Conservation (phyloP, 2,888 invertebrate species). For the Megastigmus dorsalis region DNA sequence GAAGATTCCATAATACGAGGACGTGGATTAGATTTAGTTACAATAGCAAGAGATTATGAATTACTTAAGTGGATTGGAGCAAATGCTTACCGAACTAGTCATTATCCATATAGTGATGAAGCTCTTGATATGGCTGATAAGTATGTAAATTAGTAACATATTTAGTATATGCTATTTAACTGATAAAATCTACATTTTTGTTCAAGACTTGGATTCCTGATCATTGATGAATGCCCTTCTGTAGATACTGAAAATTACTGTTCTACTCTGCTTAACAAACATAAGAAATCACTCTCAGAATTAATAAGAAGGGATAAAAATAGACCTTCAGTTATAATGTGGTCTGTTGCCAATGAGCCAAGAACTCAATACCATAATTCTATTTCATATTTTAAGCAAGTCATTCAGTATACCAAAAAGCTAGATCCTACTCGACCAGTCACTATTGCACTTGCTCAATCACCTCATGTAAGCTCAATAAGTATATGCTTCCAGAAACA, state of each 20-base stretch:
- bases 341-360: slow-evolving; percentile 98
- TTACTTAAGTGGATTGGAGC: slow-evolving; percentile 96
- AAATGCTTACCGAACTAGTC: slow-evolving; percentile 96
- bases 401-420: slow-evolving; percentile 85
- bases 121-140: slow-evolving; percentile 94
- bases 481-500: slow-evolving; percentile 70
- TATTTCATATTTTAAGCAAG: slow-evolving; percentile 86
- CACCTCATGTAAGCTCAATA: slow-evolving; percentile 76
- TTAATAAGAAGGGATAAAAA: slow-evolving; percentile 94
- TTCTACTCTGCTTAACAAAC: slow-evolving; percentile 83
- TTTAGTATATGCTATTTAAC: slow-evolving; percentile 7
- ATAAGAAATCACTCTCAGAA: slow-evolving; percentile 90
- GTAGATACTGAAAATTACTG: slow-evolving; percentile 91
- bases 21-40: slow-evolving; percentile 93
- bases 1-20: slow-evolving; percentile 97
- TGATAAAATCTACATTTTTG: slow-evolving; percentile 24
- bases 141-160: slow-evolving; percentile 55
- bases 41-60: slow-evolving; percentile 94
- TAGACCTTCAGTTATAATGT: slow-evolving; percentile 96
- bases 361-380: slow-evolving; percentile 81
- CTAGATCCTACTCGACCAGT: slow-evolving; percentile 90
- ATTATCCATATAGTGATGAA: slow-evolving; percentile 98
- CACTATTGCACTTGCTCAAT: slow-evolving; percentile 85
- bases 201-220: slow-evolving; percentile 77
- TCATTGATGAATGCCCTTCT: slow-evolving; percentile 96